phyloP scores from a whole-genome alignment of 2,797 vertebrate species.

The Labeo calbasu region DNA sequence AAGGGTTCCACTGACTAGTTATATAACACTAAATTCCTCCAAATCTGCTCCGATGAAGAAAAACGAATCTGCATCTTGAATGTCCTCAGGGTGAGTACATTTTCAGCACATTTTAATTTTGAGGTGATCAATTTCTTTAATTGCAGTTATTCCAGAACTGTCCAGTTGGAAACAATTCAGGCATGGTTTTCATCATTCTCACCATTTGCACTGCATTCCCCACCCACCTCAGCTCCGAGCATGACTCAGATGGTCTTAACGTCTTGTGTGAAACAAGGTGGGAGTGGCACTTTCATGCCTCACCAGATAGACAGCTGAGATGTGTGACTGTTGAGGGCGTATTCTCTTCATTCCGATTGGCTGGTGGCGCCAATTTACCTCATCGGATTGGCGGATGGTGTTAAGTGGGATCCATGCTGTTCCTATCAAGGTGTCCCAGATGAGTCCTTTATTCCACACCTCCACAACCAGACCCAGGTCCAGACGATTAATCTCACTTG shows the following conservation, averaged over 20 bases:
- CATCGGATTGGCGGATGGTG: slow-evolving; percentile 87
- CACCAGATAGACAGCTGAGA: slow-evolving; percentile 10
- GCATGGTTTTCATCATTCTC: background rate
- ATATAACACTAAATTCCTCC: background rate
- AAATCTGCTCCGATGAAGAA: background rate
- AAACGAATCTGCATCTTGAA: background rate
- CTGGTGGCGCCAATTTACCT: slow-evolving; percentile 76
- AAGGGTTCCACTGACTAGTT: background rate
- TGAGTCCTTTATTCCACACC: slow-evolving; percentile 98
- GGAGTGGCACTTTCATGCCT: slow-evolving; percentile 20
- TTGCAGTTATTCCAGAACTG: slow-evolving; percentile 1
- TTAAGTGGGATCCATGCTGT: slow-evolving; percentile 90
- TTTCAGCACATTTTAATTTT: background rate
- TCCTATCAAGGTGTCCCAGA: slow-evolving; percentile 97
- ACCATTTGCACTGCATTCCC: slow-evolving; percentile 2
- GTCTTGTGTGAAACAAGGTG: slow-evolving; percentile 23
- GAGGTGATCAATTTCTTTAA: background rate
- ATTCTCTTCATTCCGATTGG: background rate
- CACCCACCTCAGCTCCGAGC: slow-evolving; percentile 7
- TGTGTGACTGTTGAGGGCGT: background rate
- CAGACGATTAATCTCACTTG: slow-evolving; percentile 92
- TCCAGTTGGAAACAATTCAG: slow-evolving; percentile 6
- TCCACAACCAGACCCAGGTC: slow-evolving; percentile 94
- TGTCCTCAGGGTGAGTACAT: background rate
- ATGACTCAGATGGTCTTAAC: slow-evolving; percentile 28